phyloP scores from a whole-genome alignment of 2,113 vertebrate genomes.

The Macrotus californicus region DNA sequence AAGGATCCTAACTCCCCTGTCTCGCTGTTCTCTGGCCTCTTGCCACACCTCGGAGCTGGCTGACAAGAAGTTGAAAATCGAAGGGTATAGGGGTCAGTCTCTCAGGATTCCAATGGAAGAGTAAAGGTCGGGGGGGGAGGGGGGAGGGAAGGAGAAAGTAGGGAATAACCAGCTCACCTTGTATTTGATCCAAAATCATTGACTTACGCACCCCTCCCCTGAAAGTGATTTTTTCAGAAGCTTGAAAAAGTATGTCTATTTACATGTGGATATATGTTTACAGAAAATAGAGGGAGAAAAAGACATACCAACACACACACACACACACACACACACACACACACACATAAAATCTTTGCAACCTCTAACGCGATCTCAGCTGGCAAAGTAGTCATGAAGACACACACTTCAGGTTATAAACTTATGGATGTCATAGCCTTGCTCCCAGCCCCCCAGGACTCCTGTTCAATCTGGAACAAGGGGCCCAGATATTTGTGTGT shows the following conservation, averaged over 20 bases:
- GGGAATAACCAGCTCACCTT: neutral
- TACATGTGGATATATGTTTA: neutral
- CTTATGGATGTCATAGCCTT: neutral
- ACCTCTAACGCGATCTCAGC: neutral
- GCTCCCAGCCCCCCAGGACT: neutral
- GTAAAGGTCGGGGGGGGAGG: neutral
- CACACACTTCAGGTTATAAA: neutral
- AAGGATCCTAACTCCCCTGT: neutral
- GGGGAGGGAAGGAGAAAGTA: neutral
- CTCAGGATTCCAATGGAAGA: neutral
- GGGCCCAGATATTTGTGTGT: neutral
- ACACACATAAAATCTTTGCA: neutral
- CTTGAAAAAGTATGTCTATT: neutral
- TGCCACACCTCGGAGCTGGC: too few relatives aligned
- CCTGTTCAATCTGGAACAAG: neutral
- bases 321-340: neutral
- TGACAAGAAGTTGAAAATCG: neutral
- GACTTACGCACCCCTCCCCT: neutral
- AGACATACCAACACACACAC: neutral
- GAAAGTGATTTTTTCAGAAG: neutral
- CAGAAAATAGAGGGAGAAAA: neutral
- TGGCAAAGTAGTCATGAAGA: neutral
- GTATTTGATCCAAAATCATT: neutral
- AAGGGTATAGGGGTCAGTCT: neutral
- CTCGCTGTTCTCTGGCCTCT: neutral